phyloP scores from a whole-genome alignment of 37 sponge, comb jelly and placozoan species.

The Haliclona indistincta region DNA sequence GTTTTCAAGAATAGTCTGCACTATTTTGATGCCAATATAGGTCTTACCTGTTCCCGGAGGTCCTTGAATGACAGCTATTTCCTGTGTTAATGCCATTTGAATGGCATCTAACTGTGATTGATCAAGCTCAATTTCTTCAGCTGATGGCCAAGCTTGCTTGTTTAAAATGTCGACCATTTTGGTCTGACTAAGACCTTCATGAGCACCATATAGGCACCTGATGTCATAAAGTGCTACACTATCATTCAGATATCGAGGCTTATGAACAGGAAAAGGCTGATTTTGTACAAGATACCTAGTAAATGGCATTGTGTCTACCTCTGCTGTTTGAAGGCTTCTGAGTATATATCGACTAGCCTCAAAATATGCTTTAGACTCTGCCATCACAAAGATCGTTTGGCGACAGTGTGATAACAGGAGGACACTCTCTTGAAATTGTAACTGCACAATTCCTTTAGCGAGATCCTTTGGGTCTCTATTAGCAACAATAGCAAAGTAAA shows the following conservation, averaged over 20 bases:
- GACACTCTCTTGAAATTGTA: slow-evolving; percentile 47
- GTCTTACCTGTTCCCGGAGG: slow-evolving; percentile 99
- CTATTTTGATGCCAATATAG: slow-evolving; percentile 85
- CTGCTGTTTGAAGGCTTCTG: slow-evolving; percentile 60
- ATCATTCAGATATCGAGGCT: slow-evolving; percentile 31
- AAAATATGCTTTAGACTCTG: slow-evolving; percentile 86
- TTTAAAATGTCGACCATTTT: slow-evolving; percentile 23
- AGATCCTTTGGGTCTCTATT: slow-evolving; percentile 65
- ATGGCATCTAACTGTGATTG: slow-evolving; percentile 76
- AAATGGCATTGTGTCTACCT: slow-evolving; percentile 84
- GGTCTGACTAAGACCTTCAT: neutral
- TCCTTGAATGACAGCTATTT: slow-evolving; percentile 92
- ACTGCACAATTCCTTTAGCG: slow-evolving; percentile 32
- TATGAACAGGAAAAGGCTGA: slow-evolving; percentile 21
- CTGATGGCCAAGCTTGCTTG: slow-evolving; percentile 34
- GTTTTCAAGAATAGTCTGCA: slow-evolving; percentile 66
- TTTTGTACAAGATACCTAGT: slow-evolving; percentile 53
- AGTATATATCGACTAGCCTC: slow-evolving; percentile 84
- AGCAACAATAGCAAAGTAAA: slow-evolving; percentile 77
- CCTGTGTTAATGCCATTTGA: slow-evolving; percentile 69
- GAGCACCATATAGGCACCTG: slow-evolving; percentile 27
- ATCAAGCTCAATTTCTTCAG: slow-evolving; percentile 44
- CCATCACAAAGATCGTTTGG: slow-evolving; percentile 48
- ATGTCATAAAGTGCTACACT: slow-evolving; percentile 4
- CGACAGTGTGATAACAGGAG: neutral